These are phyloP conservation scores for Achroia grisella DNA, from an alignment of 1,140 invertebrate species.

Conservation along the genomic window DNA sequence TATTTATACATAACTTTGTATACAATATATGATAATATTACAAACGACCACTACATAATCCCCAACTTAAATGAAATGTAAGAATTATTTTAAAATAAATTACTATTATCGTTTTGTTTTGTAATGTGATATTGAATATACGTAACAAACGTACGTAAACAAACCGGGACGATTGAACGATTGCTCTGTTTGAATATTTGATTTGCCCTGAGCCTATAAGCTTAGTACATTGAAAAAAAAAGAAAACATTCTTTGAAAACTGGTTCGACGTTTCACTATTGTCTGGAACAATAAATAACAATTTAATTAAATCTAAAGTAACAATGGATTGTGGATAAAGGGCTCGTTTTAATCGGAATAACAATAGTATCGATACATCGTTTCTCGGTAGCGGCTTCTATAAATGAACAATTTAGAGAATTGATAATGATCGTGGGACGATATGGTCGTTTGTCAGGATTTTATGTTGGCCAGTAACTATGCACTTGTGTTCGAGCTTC, in stretches of 20 bases:
- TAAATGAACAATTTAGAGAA: conserved; percentile 8
- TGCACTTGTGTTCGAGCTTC: no score
- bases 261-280: no score
- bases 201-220: conserved; percentile 14
- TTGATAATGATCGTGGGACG: conserved; percentile 9
- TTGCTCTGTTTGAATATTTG: conserved; percentile 27
- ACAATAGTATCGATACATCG: conserved; percentile 31
- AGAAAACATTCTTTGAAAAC: no score
- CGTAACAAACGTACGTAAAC: conserved; percentile 2
- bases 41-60: no score
- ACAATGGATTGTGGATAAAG: conserved; percentile 7
- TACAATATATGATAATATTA: no score
- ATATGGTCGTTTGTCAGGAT: not conserved
- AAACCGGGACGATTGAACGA: conserved; percentile 19
- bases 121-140: no score
- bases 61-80: no score
- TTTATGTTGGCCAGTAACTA: not conserved
- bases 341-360: conserved; percentile 16
- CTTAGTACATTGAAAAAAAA: no score
- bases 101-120: no score
- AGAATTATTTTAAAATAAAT: no score
- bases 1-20: no score
- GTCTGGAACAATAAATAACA: no score
- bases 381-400: conserved; percentile 13
- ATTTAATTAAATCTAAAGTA: not conserved